phyloP scores from a whole-genome alignment of 1,140 invertebrate genomes.

The Odontomachus brunneus region DNA sequence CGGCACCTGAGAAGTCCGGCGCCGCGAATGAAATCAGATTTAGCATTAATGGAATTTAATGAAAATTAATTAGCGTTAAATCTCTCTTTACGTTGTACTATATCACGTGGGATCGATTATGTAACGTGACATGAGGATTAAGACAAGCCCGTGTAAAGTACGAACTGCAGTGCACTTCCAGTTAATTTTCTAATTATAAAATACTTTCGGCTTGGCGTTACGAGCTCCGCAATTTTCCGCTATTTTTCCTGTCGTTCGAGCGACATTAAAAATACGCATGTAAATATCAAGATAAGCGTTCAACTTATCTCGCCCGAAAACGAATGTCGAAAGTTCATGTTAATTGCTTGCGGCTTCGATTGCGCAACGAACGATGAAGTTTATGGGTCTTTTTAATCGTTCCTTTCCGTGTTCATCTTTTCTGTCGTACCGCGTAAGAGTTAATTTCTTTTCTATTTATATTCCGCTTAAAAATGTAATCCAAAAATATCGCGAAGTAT shows the following conservation, averaged over 20 bases:
- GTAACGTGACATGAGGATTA: not conserved
- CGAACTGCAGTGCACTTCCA: not conserved
- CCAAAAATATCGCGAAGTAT: too few species aligned
- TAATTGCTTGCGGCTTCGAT: constrained; percentile 35
- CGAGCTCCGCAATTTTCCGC: not conserved
- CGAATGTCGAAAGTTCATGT: constrained; percentile 1
- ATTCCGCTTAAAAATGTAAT: too few species aligned
- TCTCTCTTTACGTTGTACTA: not conserved
- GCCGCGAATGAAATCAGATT: not conserved
- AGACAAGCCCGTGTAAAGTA: not conserved
- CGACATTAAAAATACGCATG: constrained; percentile 15
- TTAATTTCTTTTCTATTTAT: too few species aligned
- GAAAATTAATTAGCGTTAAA: constrained; percentile 4
- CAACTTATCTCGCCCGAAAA: not conserved
- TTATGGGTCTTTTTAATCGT: constrained; percentile 16
- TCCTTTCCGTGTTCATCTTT: too few species aligned
- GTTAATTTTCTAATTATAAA: constrained; percentile 14
- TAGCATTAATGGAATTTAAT: not conserved
- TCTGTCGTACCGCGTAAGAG: too few species aligned
- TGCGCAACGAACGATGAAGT: constrained; percentile 34
- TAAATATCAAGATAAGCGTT: constrained; percentile 49
- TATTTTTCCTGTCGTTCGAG: not conserved
- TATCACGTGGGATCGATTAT: not conserved
- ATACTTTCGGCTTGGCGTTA: not conserved
- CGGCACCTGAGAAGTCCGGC: not conserved